Conservation (phyloP, 2,888 invertebrate species). For the Macrosoma leucophasiata region DNA sequence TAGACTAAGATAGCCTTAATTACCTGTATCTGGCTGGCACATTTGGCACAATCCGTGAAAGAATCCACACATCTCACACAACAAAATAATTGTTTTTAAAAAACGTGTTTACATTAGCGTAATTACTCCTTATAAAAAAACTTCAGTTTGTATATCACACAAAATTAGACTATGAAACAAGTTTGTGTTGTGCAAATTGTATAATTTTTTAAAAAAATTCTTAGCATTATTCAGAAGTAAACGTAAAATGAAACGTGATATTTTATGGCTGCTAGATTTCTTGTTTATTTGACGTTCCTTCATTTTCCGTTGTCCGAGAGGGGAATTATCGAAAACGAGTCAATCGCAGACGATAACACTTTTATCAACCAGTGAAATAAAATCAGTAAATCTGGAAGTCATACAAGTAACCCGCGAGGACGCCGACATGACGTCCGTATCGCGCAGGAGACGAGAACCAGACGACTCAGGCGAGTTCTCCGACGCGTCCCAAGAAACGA, state of each 20-base stretch:
- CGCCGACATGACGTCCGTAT: slow-evolving; percentile 69
- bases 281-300: slow-evolving; percentile 70
- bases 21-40: no score
- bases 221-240: no score
- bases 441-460: slow-evolving; percentile 52
- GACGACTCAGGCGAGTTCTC: slow-evolving; percentile 70
- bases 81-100: no score
- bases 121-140: no score
- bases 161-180: no score
- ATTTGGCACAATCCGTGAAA: no score
- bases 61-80: no score
- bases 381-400: slow-evolving; percentile 65
- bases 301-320: slow-evolving; percentile 50
- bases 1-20: no score
- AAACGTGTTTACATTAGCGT: no score
- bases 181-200: no score
- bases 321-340: slow-evolving; percentile 46
- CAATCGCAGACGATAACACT: slow-evolving; percentile 36
- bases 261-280: slow-evolving; percentile 63
- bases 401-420: slow-evolving; percentile 59
- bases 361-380: slow-evolving; percentile 33
- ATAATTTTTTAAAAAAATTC: no score
- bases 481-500: slow-evolving; percentile 66
- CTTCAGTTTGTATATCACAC: no score
- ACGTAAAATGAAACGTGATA: slow-evolving; percentile 40